Base-by-base conservation (phyloP, 2,113 vertebrate genomes). In the Tichodroma muraria region DNA sequence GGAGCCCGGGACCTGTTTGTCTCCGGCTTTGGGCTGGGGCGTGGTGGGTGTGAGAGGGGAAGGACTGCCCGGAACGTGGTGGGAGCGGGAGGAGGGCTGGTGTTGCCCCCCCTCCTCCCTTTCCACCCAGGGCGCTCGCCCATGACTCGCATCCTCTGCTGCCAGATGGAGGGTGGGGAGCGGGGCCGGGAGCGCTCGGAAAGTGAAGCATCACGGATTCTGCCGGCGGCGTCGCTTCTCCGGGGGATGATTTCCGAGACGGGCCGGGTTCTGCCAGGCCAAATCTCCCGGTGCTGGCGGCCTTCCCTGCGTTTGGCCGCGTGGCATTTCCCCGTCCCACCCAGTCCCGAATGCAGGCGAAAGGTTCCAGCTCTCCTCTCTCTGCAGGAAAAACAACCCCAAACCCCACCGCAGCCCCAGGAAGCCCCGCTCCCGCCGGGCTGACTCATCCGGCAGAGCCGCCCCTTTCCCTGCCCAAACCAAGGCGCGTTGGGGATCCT, bases 131-230 rank as follows among this genome's bases (percentile, higher is more conserved):
- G 49, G 49, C 73, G 89, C 76, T 88, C 4, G 31, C 89, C 87
- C 85, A n/a, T 91, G 93, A 89, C 88, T 96, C 72, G 81, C 73
- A 28, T 93, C 81, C 82, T 59, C 81, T 35, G 84, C 90, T 82
- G 95, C 95, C 95, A 93, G 91, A 76, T 44, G 78, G 92, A 95
- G 92, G 94, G 89, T 61, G 91, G 84, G 91, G 95, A 86, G 89
- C 78, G 2, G 17, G 82, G 83, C 66, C 33, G 66, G 90, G 25
- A 75, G 64, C 9, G 16, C 80, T 85, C 57, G 91, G 94, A 89
- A 95, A 96, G 77, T 60, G 94, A 84, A 90, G 87, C 89, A 87
- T 89, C 91, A 65, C 75, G 27, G 23, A n/a, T 66, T 37, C 57
- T 73, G 80, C 64, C 64, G 24, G 77, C 64, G 30, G 63, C 35